Evolutionary conservation across 2,888 invertebrate species (phyloP), one percentile per base, ranked within the genome.

Genomic region (Megaustenia siamemsis): DNA sequence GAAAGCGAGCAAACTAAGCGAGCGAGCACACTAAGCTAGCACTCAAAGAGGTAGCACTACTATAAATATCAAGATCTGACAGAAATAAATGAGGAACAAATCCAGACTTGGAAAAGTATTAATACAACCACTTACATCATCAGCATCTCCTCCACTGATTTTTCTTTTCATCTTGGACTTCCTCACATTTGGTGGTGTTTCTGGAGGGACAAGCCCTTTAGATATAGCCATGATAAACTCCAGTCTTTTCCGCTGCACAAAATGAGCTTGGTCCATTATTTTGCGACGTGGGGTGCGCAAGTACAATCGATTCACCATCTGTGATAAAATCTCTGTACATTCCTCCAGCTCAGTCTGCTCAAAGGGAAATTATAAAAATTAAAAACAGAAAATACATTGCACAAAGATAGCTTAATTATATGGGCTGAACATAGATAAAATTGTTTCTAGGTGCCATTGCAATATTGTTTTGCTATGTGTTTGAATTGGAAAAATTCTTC

Each of bases 311-410:
- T 96, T 96, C 38, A 96, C 95, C 95, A 96, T 96, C 92, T 96
- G 96, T 28, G 96, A 96, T 71, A 96, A 92, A 87, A 95, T 95
- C 92, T 96, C 96, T 1, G 96, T 96, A 28, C 95, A 95, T 90
- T 96, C 96, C 92, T 96, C 96, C 71, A 96, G 92, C 92, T 96
- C 96, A 88, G 96, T 96, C 96, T 96, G 92, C 24, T 86, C 87
- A 53, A 49, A 28, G 0, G 49, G 28, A 69, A 38, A 32, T 69
- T 28, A 45, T 84, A n/a, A 79, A 68, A 12, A 24, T 43, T 45
- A 2, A 43, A 10, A 28, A 24, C 24, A 43, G 10, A 28, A 66
- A 28, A n/a, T n/a, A n/a, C n/a, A n/a, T n/a, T n/a, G n/a, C n/a
- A n/a, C n/a, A n/a, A n/a, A n/a, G n/a, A n/a, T n/a, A n/a, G n/a